A percentile compares a stretch with the other conserved stretches of the same genome.
phyloP scores from a whole-genome alignment of 2,113 vertebrate species.

The Dunckerocampus dactyliophorus region DNA sequence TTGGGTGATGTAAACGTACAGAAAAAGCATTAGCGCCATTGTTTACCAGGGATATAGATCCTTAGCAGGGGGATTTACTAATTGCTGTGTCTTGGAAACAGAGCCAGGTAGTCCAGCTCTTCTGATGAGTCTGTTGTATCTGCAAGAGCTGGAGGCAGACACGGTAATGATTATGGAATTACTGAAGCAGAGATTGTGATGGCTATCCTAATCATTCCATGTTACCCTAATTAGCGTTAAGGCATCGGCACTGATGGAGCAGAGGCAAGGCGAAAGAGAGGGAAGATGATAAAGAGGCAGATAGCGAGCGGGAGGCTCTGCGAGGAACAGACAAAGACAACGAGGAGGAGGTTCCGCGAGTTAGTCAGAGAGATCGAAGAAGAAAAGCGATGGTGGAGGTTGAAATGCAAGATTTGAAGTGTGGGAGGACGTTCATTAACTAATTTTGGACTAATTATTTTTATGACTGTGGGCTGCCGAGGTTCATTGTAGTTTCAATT shows the following conservation, averaged over 20 bases:
- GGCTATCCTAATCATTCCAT: conserved; percentile 65
- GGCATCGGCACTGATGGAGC: conserved; percentile 21
- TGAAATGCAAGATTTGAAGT: conserved; percentile 31
- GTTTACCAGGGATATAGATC: conserved; percentile 54
- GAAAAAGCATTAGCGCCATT: conserved; percentile 44
- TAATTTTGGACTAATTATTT: conserved; percentile 64
- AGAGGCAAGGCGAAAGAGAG: conserved; percentile 10
- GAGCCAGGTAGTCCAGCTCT: conserved; percentile 41
- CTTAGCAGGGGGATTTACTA: conserved; percentile 51
- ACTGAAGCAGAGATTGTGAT: conserved; percentile 58
- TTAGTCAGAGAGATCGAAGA: conserved; percentile 27
- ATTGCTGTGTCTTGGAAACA: conserved; percentile 39
- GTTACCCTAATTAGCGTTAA: conserved; percentile 61
- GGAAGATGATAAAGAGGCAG: conserved; percentile 10
- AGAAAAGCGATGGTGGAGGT: conserved; percentile 31
- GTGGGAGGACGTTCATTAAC: conserved; percentile 63
- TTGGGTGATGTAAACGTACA: conserved; percentile 26
- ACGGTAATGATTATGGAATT: conserved; percentile 59
- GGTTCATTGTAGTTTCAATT: conserved; percentile 52
- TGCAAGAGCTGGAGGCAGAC: conserved; percentile 36
- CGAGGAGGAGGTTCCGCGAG: conserved; percentile 24
- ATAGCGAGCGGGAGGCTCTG: conserved; percentile 8
- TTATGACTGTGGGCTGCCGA: conserved; percentile 56
- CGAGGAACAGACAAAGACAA: conserved; percentile 18
- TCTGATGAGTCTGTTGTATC: conserved; percentile 16